phyloP scores from a whole-genome alignment of 2,797 vertebrate species.

The Phalloptychus januarius region DNA sequence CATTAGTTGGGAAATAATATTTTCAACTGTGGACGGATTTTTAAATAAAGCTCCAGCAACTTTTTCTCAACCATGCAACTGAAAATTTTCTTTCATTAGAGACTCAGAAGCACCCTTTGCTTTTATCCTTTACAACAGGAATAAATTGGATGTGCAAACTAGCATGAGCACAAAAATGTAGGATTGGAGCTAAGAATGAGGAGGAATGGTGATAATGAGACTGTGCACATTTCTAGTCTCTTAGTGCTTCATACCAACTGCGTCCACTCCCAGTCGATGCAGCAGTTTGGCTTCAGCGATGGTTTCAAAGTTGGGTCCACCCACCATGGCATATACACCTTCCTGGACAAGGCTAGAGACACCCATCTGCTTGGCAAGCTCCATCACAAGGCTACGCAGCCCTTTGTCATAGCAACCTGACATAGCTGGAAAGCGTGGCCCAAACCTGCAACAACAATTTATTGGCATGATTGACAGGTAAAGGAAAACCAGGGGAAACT shows the following conservation, averaged over 20 bases:
- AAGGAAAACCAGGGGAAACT: neutral
- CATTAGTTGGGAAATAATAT: neutral
- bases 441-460: conserved; percentile 75
- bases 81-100: neutral
- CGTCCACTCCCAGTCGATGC: conserved; percentile 83
- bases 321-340: conserved; percentile 87
- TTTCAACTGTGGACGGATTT: no score
- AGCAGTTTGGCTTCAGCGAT: conserved; percentile 83
- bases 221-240: neutral
- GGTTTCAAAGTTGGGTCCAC: conserved; percentile 85
- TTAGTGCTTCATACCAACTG: conserved; percentile 74
- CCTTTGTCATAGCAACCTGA: conserved; percentile 82
- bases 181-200: neutral
- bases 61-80: no score
- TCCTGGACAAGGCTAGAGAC: conserved; percentile 73
- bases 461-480: neutral
- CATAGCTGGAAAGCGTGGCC: conserved; percentile 85
- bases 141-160: neutral
- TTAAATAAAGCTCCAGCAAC: no score
- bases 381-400: conserved; percentile 74
- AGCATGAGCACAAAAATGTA: neutral
- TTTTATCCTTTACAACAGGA: neutral
- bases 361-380: conserved; percentile 76
- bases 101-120: neutral
- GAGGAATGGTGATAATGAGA: neutral